A percentile compares a stretch with the other conserved stretches of the same genome.
Evolutionary conservation across 1,140 invertebrate species (phyloP).

Genomic region (Amphibalanus amphitrite): DNA sequence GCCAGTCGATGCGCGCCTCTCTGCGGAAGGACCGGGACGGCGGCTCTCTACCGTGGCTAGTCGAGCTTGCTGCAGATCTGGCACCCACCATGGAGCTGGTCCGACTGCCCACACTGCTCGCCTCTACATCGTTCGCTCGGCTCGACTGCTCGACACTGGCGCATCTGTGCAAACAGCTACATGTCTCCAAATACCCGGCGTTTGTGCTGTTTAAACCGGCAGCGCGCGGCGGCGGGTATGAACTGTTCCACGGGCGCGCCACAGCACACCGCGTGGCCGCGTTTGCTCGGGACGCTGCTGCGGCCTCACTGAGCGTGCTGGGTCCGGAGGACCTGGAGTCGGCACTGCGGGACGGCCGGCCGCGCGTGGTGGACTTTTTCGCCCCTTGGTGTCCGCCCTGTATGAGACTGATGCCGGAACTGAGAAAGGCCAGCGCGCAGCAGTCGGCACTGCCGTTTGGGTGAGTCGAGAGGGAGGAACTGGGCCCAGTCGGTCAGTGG

Average conservation of each 20-base stretch:
- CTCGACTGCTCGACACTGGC: conserved; percentile 40
- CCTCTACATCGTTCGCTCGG: conserved; percentile 27
- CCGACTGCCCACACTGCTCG: neutral
- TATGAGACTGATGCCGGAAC: conserved; percentile 47
- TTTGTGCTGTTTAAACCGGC: conserved; percentile 47
- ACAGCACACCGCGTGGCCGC: conserved; percentile 43
- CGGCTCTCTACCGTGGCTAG: neutral
- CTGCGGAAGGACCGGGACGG: neutral
- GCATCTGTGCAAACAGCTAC: conserved; percentile 34
- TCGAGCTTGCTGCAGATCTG: neutral
- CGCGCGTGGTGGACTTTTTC: conserved; percentile 56
- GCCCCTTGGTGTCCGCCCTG: conserved; percentile 74
- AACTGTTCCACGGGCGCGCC: conserved; percentile 46
- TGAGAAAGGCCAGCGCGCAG: conserved; percentile 33
- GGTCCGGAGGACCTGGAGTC: conserved; percentile 39
- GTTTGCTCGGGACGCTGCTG: conserved; percentile 46
- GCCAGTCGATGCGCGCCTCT: neutral
- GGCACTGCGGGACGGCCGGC: conserved; percentile 24
- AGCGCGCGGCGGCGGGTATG: conserved; percentile 31
- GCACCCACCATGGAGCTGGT: neutral
- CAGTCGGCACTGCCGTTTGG: neutral
- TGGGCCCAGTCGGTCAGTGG: no score
- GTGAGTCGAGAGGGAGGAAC: no score
- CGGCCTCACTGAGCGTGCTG: conserved; percentile 40
- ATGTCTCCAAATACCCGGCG: conserved; percentile 43